Evolutionary conservation across 1,140 invertebrate genomes (phyloP).

Genomic region (Drosophila sechellia): DNA sequence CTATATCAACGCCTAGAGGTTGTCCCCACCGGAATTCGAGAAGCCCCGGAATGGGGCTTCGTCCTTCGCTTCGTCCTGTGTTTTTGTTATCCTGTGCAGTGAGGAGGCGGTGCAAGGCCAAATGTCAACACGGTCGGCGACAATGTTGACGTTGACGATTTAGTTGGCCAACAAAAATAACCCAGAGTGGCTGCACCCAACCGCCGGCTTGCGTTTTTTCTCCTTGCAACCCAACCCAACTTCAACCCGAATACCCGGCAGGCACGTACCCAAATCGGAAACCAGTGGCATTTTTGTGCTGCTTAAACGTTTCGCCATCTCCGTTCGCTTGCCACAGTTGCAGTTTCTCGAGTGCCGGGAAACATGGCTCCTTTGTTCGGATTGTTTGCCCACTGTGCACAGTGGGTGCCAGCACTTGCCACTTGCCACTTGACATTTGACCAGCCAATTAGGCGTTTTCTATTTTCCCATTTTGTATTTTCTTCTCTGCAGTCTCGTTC

Average conservation of each 20-base stretch:
- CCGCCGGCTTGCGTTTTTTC: background rate
- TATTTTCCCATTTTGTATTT: slow-evolving; percentile 13
- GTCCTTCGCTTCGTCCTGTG: slow-evolving; percentile 1
- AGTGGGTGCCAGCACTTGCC: slow-evolving; percentile 22
- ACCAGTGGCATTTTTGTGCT: slow-evolving; percentile 51
- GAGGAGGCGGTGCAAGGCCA: slow-evolving; percentile 48
- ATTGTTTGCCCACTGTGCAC: slow-evolving; percentile 17
- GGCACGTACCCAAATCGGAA: slow-evolving; percentile 37
- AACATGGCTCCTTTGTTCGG: slow-evolving; percentile 20
- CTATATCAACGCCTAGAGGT: slow-evolving; percentile 84
- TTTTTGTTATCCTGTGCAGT: slow-evolving; percentile 28
- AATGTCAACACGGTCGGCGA: slow-evolving; percentile 70
- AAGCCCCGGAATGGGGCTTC: background rate
- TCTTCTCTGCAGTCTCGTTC: background rate
- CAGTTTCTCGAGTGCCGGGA: slow-evolving; percentile 36
- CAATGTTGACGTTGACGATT: slow-evolving; percentile 79
- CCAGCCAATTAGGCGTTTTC: slow-evolving; percentile 32
- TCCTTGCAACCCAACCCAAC: background rate
- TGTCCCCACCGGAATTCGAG: background rate
- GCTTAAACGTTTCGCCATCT: slow-evolving; percentile 59
- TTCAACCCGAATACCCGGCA: slow-evolving; percentile 11
- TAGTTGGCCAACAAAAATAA: slow-evolving; percentile 63
- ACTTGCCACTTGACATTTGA: slow-evolving; percentile 36
- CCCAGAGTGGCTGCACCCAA: slow-evolving; percentile 22
- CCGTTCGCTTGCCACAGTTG: slow-evolving; percentile 36